Evolutionary conservation across 2,797 vertebrate genomes (phyloP).

Genomic region (Lacerta bilineata): DNA sequence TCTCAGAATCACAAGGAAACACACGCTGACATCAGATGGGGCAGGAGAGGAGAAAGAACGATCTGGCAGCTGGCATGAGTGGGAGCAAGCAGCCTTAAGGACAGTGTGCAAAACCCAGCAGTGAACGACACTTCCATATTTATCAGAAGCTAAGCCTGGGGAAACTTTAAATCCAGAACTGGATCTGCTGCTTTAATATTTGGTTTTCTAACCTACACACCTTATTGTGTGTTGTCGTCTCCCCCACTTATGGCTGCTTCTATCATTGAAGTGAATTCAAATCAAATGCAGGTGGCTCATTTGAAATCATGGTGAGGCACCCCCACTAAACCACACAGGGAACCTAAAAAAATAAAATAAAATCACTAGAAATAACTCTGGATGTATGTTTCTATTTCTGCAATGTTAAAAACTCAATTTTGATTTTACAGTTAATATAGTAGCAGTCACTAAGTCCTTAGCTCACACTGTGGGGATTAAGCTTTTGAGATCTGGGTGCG

Average conservation of each 20-base stretch:
- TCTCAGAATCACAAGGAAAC: conserved; percentile 38
- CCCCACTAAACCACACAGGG: neutral
- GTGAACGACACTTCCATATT: conserved; percentile 70
- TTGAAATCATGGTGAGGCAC: conserved; percentile 48
- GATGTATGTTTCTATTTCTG: neutral
- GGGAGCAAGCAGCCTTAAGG: conserved; percentile 71
- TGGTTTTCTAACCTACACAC: conserved; percentile 41
- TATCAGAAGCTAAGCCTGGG: conserved; percentile 50
- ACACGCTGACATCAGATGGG: conserved; percentile 49
- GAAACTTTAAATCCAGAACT: conserved; percentile 53
- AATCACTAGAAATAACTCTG: neutral
- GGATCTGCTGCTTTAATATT: conserved; percentile 47
- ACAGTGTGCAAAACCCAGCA: conserved; percentile 61
- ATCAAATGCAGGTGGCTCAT: conserved; percentile 39
- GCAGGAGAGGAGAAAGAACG: conserved; percentile 28
- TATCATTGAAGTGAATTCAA: conserved; percentile 27
- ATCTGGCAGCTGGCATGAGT: conserved; percentile 70
- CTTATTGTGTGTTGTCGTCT: neutral
- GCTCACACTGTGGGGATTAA: neutral
- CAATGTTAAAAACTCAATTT: neutral
- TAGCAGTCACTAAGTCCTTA: neutral
- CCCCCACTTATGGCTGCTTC: conserved; percentile 35
- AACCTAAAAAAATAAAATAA: too few species aligned
- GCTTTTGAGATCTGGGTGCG: neutral
- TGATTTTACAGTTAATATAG: neutral